Evolutionary conservation across 1,140 invertebrate genomes (phyloP).

Genomic region (Sinella curviseta): DNA sequence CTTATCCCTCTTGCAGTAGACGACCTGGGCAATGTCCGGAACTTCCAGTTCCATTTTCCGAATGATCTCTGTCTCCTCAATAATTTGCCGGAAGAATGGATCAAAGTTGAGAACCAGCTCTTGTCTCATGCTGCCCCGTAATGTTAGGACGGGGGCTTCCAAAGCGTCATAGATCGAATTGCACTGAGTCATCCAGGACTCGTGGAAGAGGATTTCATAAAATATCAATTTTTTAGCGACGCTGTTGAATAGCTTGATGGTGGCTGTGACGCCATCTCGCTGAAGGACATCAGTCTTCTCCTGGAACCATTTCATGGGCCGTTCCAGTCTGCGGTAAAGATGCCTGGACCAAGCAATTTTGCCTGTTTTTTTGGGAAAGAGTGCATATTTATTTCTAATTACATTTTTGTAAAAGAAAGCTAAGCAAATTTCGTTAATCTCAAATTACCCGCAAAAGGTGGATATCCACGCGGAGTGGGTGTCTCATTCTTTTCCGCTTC

Average conservation of each 20-base stretch:
- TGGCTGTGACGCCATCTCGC: constrained; percentile 39
- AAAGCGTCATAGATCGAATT: constrained; percentile 42
- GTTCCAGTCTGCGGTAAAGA: constrained; percentile 44
- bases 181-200: constrained; percentile 38
- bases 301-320: constrained; percentile 45
- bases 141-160: constrained; percentile 42
- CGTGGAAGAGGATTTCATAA: constrained; percentile 48
- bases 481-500: constrained; percentile 48
- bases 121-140: constrained; percentile 43
- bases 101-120: constrained; percentile 68
- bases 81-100: constrained; percentile 67
- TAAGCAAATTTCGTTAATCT: too few relatives aligned
- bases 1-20: constrained; percentile 64
- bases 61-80: constrained; percentile 72
- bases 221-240: constrained; percentile 42
- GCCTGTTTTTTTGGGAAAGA: too few relatives aligned
- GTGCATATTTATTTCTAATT: too few relatives aligned
- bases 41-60: constrained; percentile 63
- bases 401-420: too few relatives aligned
- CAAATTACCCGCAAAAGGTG: constrained; percentile 49
- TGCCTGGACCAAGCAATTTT: constrained; percentile 43
- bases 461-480: constrained; percentile 41
- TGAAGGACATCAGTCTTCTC: constrained; percentile 42
- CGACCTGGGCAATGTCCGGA: constrained; percentile 49
- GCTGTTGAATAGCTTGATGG: constrained; percentile 43